Evolutionary conservation across 37 sponge, comb jelly and placozoan genomes (phyloP).

Genomic region (Dysidea cf. avara): DNA sequence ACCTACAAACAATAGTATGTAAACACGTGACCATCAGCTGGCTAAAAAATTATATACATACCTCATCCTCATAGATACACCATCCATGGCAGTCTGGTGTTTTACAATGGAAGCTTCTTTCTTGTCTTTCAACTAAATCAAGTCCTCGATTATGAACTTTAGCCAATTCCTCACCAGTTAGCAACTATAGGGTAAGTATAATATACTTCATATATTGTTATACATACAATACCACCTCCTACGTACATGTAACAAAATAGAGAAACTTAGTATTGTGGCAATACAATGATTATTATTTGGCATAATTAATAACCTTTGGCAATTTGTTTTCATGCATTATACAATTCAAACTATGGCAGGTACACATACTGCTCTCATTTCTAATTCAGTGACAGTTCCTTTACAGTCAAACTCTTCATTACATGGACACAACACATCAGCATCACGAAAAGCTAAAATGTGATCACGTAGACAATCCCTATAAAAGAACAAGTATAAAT

Average conservation of each 20-base stretch:
- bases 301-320: too few species aligned
- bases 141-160: constrained; percentile 55
- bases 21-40: too few species aligned
- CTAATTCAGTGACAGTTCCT: constrained; percentile 69
- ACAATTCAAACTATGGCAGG: not conserved
- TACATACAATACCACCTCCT: too few species aligned
- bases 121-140: constrained; percentile 60
- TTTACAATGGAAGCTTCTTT: constrained; percentile 80
- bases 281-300: too few species aligned
- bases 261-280: not conserved
- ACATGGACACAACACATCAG: constrained; percentile 85
- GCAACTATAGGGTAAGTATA: constrained; percentile 39
- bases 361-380: constrained; percentile 63
- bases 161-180: constrained; percentile 60
- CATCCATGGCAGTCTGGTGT: constrained; percentile 80
- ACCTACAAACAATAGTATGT: too few species aligned
- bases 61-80: constrained; percentile 93
- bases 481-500: not conserved
- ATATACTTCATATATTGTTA: too few species aligned
- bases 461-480: constrained; percentile 68
- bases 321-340: too few species aligned
- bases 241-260: too few species aligned
- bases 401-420: constrained; percentile 62
- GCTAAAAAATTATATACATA: not conserved
- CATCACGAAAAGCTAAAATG: constrained; percentile 51